Percentiles rank a stretch among this genome's conserved stretches.
Evolutionary conservation across 2,888 invertebrate genomes (phyloP).

Genomic region (Trichacis sp.): DNA sequence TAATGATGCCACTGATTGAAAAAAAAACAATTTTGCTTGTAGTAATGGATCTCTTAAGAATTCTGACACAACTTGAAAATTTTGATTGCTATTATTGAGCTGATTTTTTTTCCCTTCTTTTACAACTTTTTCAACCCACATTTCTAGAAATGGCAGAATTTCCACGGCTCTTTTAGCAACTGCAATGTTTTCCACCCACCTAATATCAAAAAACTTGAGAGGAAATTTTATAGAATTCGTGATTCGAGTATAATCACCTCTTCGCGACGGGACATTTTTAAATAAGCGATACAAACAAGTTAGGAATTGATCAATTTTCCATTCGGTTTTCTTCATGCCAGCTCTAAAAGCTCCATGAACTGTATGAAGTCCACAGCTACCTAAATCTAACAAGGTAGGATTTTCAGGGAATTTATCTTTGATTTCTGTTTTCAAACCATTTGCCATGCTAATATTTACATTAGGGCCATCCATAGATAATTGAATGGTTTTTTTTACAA

Average conservation of each 20-base stretch:
- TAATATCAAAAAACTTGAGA: constrained; percentile 22
- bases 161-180: constrained; percentile 13
- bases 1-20: not conserved
- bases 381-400: constrained; percentile 13
- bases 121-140: constrained; percentile 13
- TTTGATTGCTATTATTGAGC: constrained; percentile 4
- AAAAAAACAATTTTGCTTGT: no score
- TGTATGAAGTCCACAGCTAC: constrained; percentile 19
- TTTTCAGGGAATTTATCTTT: constrained; percentile 21
- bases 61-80: constrained; percentile 15
- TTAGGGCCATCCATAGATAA: constrained; percentile 46
- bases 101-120: constrained; percentile 16
- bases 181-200: constrained; percentile 15
- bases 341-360: constrained; percentile 18
- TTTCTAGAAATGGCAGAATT: constrained; percentile 22
- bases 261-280: constrained; percentile 36
- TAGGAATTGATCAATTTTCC: constrained; percentile 14
- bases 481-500: constrained; percentile 40
- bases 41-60: constrained; percentile 17
- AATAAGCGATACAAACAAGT: constrained; percentile 14
- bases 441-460: constrained; percentile 42
- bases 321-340: constrained; percentile 10
- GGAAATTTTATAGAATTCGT: constrained; percentile 14
- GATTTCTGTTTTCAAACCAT: constrained; percentile 30
- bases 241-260: constrained; percentile 26